Percentiles rank a stretch among this genome's conserved stretches.
phyloP scores from a whole-genome alignment of 2,113 vertebrate genomes.

The Microcebus ravelobensis region DNA sequence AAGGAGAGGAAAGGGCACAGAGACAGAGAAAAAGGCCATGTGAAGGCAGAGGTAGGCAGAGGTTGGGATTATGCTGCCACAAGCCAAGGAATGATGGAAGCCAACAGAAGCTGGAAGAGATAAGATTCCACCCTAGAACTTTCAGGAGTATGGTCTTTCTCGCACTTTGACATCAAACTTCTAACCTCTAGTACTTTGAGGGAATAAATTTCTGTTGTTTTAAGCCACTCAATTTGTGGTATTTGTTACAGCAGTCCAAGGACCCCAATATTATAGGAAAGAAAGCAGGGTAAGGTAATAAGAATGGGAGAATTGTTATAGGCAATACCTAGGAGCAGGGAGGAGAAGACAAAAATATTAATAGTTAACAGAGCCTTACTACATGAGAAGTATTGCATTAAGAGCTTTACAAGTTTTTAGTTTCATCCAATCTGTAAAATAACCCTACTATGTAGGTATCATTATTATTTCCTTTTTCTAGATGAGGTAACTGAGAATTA shows the following conservation, averaged over 20 bases:
- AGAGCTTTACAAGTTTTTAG: neutral
- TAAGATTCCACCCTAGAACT: neutral
- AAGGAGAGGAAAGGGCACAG: neutral
- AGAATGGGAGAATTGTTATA: neutral
- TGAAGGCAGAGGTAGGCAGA: neutral
- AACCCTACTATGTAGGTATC: neutral
- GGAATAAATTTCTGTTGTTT: neutral
- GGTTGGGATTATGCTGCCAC: neutral
- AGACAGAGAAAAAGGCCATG: neutral
- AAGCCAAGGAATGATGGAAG: neutral
- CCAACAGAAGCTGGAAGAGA: neutral
- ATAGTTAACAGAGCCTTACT: neutral
- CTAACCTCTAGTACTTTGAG: neutral
- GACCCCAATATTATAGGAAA: neutral
- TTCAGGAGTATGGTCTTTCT: neutral
- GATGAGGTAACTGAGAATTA: neutral
- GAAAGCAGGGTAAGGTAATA: neutral
- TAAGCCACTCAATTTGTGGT: neutral
- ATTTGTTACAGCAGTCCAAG: neutral
- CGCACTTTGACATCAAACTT: neutral
- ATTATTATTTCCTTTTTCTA: neutral
- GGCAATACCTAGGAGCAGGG: neutral
- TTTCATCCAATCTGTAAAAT: neutral
- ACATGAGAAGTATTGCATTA: neutral
- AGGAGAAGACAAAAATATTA: neutral